These are phyloP conservation scores for Siniperca undulata DNA, from an alignment of 2,797 vertebrate genomes.

Conservation along the genomic window DNA sequence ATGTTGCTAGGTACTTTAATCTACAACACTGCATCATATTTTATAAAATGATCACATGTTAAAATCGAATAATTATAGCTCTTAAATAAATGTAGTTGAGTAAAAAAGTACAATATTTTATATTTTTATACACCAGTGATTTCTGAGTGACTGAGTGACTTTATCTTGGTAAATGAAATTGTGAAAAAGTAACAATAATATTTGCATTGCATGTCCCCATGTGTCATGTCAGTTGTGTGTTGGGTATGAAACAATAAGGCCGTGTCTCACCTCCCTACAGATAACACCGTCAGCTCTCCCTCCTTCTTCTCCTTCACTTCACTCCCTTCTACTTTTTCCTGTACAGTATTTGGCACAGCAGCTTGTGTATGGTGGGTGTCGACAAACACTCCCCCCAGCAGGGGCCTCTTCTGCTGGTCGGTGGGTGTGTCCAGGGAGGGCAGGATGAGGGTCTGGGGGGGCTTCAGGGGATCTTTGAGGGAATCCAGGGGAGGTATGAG, in stretches of 20 bases:
- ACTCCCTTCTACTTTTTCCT: conserved; percentile 51
- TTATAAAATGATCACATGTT: not conserved
- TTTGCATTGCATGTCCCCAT: not conserved
- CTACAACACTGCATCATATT: not conserved
- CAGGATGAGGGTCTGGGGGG: conserved; percentile 75
- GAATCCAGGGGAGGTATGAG: conserved; percentile 80
- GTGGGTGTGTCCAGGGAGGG: conserved; percentile 79
- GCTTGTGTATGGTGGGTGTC: conserved; percentile 54
- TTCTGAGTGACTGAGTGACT: too few relatives aligned
- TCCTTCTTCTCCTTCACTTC: conserved; percentile 68
- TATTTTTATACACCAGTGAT: too few relatives aligned
- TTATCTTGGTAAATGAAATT: not conserved
- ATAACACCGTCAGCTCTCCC: conserved; percentile 89
- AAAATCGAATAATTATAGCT: not conserved
- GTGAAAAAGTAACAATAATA: not conserved
- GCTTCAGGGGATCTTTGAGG: conserved; percentile 77
- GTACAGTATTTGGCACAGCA: conserved; percentile 69
- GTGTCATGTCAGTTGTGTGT: conserved; percentile 1
- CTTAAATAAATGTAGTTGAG: not conserved
- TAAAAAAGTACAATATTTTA: not conserved
- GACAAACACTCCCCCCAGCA: conserved; percentile 62
- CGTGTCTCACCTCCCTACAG: conserved; percentile 90
- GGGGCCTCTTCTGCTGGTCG: conserved; percentile 73
- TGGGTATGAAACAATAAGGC: not conserved
- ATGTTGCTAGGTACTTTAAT: not conserved